Percentiles rank a stretch among this genome's conserved stretches.
These are phyloP conservation scores for Ganaspis brasiliensis DNA, from an alignment of 2,888 invertebrate species.

Conservation along the genomic window DNA sequence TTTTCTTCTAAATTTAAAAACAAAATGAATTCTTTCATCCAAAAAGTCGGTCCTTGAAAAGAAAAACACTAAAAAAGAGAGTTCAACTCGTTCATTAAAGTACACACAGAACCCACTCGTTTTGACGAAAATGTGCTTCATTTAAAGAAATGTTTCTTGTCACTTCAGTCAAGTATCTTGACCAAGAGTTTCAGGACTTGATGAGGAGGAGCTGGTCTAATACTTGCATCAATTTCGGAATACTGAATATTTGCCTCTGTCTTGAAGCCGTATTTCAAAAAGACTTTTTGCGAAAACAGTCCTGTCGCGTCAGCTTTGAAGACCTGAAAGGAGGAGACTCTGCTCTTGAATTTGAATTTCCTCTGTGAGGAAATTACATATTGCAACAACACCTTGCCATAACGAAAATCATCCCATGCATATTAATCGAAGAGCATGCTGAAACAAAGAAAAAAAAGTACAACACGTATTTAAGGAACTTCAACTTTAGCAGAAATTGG, in stretches of 20 bases:
- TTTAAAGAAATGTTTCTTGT: constrained; percentile 77
- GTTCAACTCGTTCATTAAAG: constrained; percentile 55
- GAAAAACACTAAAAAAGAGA: constrained; percentile 32
- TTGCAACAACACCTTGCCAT: constrained; percentile 62
- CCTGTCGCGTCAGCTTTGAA: constrained; percentile 92
- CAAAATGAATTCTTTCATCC: not conserved
- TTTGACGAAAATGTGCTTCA: constrained; percentile 48
- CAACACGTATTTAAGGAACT: constrained; percentile 4
- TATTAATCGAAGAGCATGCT: constrained; percentile 73
- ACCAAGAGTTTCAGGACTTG: constrained; percentile 87
- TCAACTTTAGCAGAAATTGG: not conserved
- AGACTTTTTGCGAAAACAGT: constrained; percentile 89
- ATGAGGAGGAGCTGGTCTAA: constrained; percentile 86
- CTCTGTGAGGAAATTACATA: constrained; percentile 10
- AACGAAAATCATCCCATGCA: constrained; percentile 74
- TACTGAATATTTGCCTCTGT: constrained; percentile 86
- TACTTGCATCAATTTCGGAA: constrained; percentile 86
- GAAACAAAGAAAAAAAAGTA: constrained; percentile 69
- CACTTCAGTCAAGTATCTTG: constrained; percentile 73
- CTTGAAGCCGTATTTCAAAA: constrained; percentile 86
- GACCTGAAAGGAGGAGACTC: constrained; percentile 82
- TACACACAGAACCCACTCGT: not conserved
- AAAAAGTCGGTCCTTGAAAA: not conserved
- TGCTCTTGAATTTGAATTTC: constrained; percentile 23
- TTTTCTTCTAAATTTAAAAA: too few relatives aligned